Conservation (phyloP, 2,888 invertebrate genomes). For the Nebria brevicollis region DNA sequence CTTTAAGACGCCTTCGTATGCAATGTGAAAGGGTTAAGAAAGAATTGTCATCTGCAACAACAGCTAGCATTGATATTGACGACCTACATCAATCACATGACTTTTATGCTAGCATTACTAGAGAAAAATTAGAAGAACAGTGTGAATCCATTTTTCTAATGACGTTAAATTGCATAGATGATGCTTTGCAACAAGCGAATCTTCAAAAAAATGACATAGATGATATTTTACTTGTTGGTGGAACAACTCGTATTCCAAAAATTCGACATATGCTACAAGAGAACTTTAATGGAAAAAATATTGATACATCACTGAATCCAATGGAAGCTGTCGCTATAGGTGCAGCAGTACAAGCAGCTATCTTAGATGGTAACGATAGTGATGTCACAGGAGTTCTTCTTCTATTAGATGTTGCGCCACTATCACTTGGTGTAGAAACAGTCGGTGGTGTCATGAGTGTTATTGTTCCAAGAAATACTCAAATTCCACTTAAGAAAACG, state of each 20-base stretch:
- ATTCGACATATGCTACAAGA: conserved; percentile 50
- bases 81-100: conserved; percentile 15
- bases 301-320: conserved; percentile 52
- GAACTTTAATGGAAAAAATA: conserved; percentile 50
- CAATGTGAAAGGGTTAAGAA: conserved; percentile 51
- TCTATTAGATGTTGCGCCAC: conserved; percentile 51
- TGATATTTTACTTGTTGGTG: conserved; percentile 54
- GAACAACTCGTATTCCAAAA: conserved; percentile 54
- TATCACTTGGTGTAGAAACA: conserved; percentile 51
- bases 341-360: conserved; percentile 52
- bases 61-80: conserved; percentile 34
- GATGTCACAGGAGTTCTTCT: conserved; percentile 45
- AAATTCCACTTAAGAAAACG: conserved; percentile 39
- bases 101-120: conserved; percentile 40
- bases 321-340: conserved; percentile 55
- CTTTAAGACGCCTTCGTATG: conserved; percentile 48
- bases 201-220: conserved; percentile 50
- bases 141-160: conserved; percentile 48
- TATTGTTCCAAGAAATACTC: conserved; percentile 51
- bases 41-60: conserved; percentile 46
- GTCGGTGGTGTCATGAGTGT: conserved; percentile 49
- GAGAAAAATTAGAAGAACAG: conserved; percentile 51
- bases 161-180: conserved; percentile 50
- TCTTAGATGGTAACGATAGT: conserved; percentile 48
- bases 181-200: conserved; percentile 49